phyloP scores from a whole-genome alignment of 2,113 vertebrate genomes.

The Myotis yumanensis region DNA sequence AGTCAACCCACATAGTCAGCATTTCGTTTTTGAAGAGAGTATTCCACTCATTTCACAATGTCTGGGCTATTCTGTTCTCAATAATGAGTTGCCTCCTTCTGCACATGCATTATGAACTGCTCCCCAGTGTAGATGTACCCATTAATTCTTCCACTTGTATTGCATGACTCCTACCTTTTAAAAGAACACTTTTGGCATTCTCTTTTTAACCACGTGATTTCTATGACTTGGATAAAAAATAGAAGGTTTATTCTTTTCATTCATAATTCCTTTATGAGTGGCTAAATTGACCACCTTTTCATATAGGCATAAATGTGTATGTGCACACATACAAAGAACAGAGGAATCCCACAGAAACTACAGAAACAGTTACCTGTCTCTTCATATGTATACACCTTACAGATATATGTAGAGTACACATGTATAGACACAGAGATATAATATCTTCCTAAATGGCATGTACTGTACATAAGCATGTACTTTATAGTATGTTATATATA shows the following conservation, averaged over 20 bases:
- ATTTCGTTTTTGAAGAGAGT: not conserved
- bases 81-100: not conserved
- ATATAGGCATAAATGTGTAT: not conserved
- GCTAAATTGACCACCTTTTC: not conserved
- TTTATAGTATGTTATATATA: too few relatives aligned
- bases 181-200: not conserved
- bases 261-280: not conserved
- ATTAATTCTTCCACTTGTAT: not conserved
- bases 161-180: not conserved
- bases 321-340: not conserved
- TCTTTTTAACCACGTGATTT: not conserved
- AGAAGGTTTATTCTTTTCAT: not conserved
- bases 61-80: not conserved
- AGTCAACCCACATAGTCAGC: not conserved
- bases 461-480: too few relatives aligned
- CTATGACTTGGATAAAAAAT: not conserved
- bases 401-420: not conserved
- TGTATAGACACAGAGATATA: not conserved
- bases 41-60: not conserved
- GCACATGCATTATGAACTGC: rapidly evolving
- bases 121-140: not conserved
- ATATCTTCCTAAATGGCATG: too few relatives aligned
- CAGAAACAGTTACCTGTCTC: not conserved
- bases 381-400: not conserved
- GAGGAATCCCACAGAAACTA: not conserved